These are phyloP conservation scores for Semicossyphus pulcher DNA, from an alignment of 2,113 vertebrate genomes.

Conservation along the genomic window DNA sequence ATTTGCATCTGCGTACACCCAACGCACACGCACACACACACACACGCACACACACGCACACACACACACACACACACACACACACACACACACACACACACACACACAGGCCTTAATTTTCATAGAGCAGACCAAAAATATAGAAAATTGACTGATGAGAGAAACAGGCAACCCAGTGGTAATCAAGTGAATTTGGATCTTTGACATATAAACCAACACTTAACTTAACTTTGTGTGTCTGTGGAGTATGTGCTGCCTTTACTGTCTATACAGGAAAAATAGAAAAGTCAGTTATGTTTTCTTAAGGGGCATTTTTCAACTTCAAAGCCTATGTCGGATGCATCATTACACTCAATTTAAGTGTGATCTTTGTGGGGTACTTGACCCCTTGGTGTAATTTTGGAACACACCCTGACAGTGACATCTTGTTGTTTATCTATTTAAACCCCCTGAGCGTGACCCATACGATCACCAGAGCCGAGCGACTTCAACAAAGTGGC, in stretches of 20 bases:
- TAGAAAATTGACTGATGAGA: constrained; percentile 53
- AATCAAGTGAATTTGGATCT: constrained; percentile 31
- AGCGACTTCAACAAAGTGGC: constrained; percentile 11
- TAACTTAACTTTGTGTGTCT: constrained; percentile 10
- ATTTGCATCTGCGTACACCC: constrained; percentile 48
- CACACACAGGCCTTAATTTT: constrained; percentile 49
- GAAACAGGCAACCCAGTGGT: constrained; percentile 33
- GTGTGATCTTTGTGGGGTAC: not conserved
- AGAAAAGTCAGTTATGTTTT: not conserved
- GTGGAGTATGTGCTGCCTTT: constrained; percentile 3
- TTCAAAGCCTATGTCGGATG: constrained; percentile 4
- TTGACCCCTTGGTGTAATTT: constrained; percentile 16
- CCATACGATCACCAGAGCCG: constrained; percentile 40
- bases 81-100: constrained; percentile 27
- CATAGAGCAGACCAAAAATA: constrained; percentile 49
- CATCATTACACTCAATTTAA: constrained; percentile 30
- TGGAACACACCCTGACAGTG: constrained; percentile 42
- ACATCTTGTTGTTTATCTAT: constrained; percentile 43
- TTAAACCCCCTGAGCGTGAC: constrained; percentile 68
- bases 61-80: not conserved
- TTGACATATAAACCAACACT: constrained; percentile 20
- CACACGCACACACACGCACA: constrained; percentile 4
- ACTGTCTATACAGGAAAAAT: constrained; percentile 12
- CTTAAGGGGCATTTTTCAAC: not conserved
- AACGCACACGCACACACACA: constrained; percentile 6